phyloP scores from a whole-genome alignment of 2,113 vertebrate genomes.

The Antechinus stuartii region DNA sequence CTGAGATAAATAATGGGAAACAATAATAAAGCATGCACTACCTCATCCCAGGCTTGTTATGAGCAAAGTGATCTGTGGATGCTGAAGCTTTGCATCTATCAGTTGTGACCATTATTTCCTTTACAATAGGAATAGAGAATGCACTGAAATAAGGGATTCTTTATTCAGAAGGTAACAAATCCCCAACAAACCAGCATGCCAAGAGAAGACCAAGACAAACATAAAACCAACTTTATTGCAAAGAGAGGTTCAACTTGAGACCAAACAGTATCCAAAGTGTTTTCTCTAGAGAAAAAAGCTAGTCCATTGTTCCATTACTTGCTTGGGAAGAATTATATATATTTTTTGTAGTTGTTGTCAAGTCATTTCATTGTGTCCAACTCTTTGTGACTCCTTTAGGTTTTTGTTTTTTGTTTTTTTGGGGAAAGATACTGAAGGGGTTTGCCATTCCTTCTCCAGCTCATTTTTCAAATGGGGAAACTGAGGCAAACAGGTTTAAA shows the following conservation, averaged over 20 bases:
- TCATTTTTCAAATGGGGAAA: background rate
- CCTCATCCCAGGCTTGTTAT: background rate
- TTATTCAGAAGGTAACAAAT: slow-evolving; percentile 13
- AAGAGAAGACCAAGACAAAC: slow-evolving; percentile 31
- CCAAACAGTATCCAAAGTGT: background rate
- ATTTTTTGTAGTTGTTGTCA: background rate
- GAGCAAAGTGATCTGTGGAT: background rate
- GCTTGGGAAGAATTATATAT: background rate
- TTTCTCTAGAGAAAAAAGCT: background rate
- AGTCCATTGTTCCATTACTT: background rate
- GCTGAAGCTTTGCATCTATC: background rate
- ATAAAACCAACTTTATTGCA: slow-evolving; percentile 18
- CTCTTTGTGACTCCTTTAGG: background rate
- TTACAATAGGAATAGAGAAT: background rate
- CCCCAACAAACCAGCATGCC: background rate
- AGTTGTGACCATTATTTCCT: background rate
- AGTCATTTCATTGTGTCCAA: background rate
- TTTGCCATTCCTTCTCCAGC: too few species aligned
- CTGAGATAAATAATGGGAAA: background rate
- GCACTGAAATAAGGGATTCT: background rate
- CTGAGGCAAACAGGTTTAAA: background rate
- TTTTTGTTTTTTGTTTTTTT: background rate
- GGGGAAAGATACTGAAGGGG: background rate
- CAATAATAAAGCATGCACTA: background rate
- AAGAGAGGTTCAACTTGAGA: slow-evolving; percentile 1